Conservation (phyloP, 2,888 invertebrate species). For the Pseudococcus viburni region DNA sequence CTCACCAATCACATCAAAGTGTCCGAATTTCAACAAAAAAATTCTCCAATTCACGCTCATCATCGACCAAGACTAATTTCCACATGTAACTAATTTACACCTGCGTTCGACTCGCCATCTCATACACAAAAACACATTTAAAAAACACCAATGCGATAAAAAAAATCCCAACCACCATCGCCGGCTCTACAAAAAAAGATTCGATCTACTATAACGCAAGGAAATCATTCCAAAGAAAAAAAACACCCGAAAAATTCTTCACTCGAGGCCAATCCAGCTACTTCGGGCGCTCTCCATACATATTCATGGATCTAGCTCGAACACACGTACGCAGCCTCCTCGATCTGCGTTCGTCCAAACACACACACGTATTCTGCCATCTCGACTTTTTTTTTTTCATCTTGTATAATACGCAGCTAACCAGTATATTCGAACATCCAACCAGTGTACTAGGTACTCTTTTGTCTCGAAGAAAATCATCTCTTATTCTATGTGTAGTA, state of each 20-base stretch:
- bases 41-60: neutral
- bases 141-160: neutral
- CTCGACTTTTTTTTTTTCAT: neutral
- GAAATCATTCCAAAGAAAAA: neutral
- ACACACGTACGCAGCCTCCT: constrained; percentile 19
- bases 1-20: neutral
- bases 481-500: neutral
- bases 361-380: constrained; percentile 28
- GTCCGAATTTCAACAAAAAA: neutral
- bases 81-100: constrained; percentile 9
- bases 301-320: neutral
- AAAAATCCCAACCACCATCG: neutral
- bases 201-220: constrained; percentile 6
- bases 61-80: neutral
- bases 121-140: neutral
- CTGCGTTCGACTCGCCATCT: neutral
- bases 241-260: neutral
- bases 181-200: neutral
- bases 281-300: constrained; percentile 1
- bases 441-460: neutral
- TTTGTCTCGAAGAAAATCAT: constrained; percentile 13
- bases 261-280: neutral
- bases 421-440: neutral
- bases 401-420: neutral
- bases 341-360: neutral